Evolutionary conservation across 2,797 vertebrate species (phyloP), one percentile per base, ranked within the genome.

Genomic region (Hozukius guyotensis): DNA sequence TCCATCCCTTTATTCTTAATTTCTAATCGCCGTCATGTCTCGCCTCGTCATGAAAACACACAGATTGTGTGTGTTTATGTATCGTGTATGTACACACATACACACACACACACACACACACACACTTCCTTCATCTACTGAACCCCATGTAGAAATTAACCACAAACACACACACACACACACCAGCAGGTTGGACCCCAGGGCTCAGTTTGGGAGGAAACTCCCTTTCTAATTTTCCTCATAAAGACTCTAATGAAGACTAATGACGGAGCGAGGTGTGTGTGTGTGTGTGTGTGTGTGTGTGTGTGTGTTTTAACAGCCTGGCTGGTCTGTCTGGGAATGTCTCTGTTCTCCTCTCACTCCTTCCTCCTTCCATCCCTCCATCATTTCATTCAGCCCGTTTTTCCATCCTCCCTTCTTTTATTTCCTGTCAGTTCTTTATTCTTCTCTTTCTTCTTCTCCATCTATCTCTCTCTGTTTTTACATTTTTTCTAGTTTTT

Each of bases 161-260:
- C 66, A 70, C 71, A 61, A 22, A 66, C 55, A 57, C 65, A 69
- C 71, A 52, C n/a, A 66, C 56, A 55, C 75, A 82, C 24, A 69
- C 36, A 46, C 61, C 7, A 24, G 69, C 83, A 88, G 83, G 85
- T 83, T 82, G 83, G 85, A 89, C 89, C 86, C 87, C 72, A 81
- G 88, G 91, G 90, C 77, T 91, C 77, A 53, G 88, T 92, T 92
- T 90, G 74, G 87, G 87, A 93, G 89, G 90, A 91, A 93, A 93
- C 89, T 93, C 93, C 88, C 87, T 84, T 87, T 87, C 82, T 93
- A 93, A 93, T 93, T 93, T 92, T 92, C 87, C 89, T 93, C 89
- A 93, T 93, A 92, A 93, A 89, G 88, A 84, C 82, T 87, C 86
- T 93, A 92, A 93, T 93, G 90, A 93, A 93, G 92, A 93, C 86